Conservation (phyloP, 2,888 invertebrate genomes). For the Chaetoderma sp. region DNA sequence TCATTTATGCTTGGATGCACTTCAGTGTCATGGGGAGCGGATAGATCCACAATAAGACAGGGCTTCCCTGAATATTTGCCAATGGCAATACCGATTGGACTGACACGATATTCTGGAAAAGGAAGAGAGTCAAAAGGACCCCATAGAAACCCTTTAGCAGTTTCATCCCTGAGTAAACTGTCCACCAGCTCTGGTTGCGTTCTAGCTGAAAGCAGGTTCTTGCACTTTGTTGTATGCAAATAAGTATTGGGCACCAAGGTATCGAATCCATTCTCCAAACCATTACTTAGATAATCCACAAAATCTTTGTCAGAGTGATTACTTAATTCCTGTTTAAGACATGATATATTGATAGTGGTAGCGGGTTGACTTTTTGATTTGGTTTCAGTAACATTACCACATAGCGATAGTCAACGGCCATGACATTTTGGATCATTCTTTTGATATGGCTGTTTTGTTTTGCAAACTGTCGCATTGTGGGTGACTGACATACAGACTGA, state of each 20-base stretch:
- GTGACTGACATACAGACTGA: no score
- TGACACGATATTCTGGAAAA: background rate
- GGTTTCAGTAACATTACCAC: no score
- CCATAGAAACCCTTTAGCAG: background rate
- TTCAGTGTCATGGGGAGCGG: slow-evolving; percentile 4
- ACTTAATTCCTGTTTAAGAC: background rate
- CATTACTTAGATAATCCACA: background rate
- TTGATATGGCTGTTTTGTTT: no score
- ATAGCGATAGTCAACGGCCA: no score
- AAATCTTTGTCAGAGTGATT: background rate
- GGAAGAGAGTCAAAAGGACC: background rate
- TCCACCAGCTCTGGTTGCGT: background rate
- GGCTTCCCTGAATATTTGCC: background rate
- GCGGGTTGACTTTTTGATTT: no score
- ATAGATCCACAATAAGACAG: slow-evolving; percentile 9
- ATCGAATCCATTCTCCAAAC: background rate
- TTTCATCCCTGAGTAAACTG: background rate
- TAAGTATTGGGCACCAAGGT: background rate
- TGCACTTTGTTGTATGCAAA: background rate
- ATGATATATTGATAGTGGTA: background rate
- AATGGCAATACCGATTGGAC: slow-evolving; percentile 6
- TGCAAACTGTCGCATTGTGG: no score
- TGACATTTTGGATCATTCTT: no score
- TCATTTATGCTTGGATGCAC: background rate
- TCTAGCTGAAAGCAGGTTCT: background rate